Base-by-base conservation (phyloP, 2,888 invertebrate species). In the Zeuzera pyrina region DNA sequence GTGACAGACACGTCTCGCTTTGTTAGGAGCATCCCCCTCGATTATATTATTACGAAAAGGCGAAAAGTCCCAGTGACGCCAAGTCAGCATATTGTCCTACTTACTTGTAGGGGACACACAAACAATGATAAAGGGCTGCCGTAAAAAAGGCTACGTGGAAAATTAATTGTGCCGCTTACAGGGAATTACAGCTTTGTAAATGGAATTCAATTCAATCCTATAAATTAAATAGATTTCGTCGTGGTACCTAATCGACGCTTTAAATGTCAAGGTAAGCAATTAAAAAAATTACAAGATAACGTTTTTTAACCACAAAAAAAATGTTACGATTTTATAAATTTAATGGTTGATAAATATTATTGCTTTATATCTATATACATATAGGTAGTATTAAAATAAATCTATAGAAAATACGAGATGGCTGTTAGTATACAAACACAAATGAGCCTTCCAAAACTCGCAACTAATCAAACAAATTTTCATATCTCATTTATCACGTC, bases 131-230 rank as follows among this genome's bases (percentile, higher is more conserved):
- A 76, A 77, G 66, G 79, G 81, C 70, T 78, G 62, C 33, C 63
- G 62, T 61, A 53, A 57, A 56, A 42, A 59, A 58, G 54, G 58
- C 58, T 55, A 61, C 68, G 66, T 68, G 60, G 63, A 71, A 69
- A 79, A 79, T 79, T 79, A 72, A 77, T 77, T 77, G 63, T 66
- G 61, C 70, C 66, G n/a, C n/a, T n/a, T n/a, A n/a, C n/a, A n/a
- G n/a, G n/a, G n/a, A n/a, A n/a, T n/a, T n/a, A n/a, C n/a, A n/a
- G n/a, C 61, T 56, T 59, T 60, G 52, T 62, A 59, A 66, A 68
- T 53, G 52, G 58, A 58, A 60, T 58, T 57, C 46, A 61, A 64
- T 64, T 59, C n/a, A n/a, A n/a, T n/a, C n/a, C n/a, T n/a, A n/a
- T n/a, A n/a, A n/a, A n/a, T n/a, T n/a, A n/a, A n/a, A n/a, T n/a